Evolutionary conservation across 2,888 invertebrate species (phyloP), one percentile per base, ranked within the genome.

Genomic region (Tetranychus piercei): DNA sequence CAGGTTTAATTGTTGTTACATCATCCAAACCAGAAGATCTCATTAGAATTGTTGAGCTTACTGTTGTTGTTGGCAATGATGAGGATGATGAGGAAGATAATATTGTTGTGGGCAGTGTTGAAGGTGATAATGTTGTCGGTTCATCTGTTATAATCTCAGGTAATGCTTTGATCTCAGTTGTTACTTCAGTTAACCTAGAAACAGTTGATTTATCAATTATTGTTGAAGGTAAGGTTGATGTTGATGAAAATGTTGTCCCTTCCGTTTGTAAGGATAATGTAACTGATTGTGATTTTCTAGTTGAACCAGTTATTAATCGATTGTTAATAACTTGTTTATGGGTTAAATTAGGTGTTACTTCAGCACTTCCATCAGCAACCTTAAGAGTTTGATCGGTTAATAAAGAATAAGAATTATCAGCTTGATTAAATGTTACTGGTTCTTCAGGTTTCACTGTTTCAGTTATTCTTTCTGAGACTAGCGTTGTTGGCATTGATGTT

Each of bases 281-380:
- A 55, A 55, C 55, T 55, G 55, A 55, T 55, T 55, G 55, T 55
- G 55, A 55, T 55, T 15, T 15, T 55, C 55, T 9, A 55, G 55
- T 55, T 55, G 15, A 55, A 55, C 55, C 55, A 55, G 55, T 55
- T 55, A 55, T 55, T 55, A 55, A 55, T 15, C 55, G 55, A 55
- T 55, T 55, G 55, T 55, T 55, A 55, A 55, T 55, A 55, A 55
- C 55, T 55, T 55, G 55, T 55, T 55, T 55, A 55, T 55, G 55
- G 55, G 55, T 55, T 55, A 55, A 55, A 55, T 55, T 55, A 55
- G 55, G 55, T 55, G 55, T 55, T 55, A 55, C 55, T 55, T 55
- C 7, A 55, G 7, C 55, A 55, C 7, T 55, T 15, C 55, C 15
- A 55, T 55, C 55, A 55, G 55, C 55, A 55, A 55, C 55, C 15